These are phyloP conservation scores for Cosmia pyralina DNA, from an alignment of 2,888 invertebrate genomes.

Conservation along the genomic window DNA sequence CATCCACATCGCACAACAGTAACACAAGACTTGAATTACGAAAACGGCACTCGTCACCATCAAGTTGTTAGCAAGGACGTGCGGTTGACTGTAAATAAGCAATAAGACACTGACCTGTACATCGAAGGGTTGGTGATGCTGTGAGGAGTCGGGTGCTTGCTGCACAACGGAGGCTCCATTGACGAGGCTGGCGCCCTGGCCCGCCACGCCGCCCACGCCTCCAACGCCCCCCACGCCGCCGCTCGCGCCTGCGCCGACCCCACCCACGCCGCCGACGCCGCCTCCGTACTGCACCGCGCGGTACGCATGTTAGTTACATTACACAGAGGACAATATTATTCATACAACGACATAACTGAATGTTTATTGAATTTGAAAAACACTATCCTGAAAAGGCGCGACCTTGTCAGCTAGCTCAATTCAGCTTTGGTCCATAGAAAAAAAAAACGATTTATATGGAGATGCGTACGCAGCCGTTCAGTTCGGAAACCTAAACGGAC, in stretches of 20 bases:
- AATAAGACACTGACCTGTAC: conserved; percentile 92
- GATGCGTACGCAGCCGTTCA: no score
- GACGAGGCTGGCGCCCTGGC: conserved; percentile 79
- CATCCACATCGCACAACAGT: no score
- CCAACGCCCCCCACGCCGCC: conserved; percentile 71
- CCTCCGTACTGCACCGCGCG: conserved; percentile 68
- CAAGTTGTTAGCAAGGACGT: neutral
- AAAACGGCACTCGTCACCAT: neutral
- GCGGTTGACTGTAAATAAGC: neutral
- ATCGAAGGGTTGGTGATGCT: conserved; percentile 94
- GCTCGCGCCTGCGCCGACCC: conserved; percentile 64
- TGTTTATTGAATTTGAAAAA: neutral
- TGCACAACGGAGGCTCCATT: conserved; percentile 88
- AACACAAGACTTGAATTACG: neutral
- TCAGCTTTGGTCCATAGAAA: no score
- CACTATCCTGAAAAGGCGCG: neutral
- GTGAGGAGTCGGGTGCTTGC: conserved; percentile 87
- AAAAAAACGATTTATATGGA: no score
- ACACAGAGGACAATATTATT: neutral
- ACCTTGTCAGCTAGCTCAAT: no score
- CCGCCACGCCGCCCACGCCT: conserved; percentile 73
- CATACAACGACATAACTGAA: neutral
- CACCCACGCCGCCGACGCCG: conserved; percentile 67
- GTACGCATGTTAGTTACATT: conserved; percentile 1
- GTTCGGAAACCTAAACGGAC: no score